phyloP scores from a whole-genome alignment of 2,888 invertebrate genomes.

The Cryptophagus acutangulus region DNA sequence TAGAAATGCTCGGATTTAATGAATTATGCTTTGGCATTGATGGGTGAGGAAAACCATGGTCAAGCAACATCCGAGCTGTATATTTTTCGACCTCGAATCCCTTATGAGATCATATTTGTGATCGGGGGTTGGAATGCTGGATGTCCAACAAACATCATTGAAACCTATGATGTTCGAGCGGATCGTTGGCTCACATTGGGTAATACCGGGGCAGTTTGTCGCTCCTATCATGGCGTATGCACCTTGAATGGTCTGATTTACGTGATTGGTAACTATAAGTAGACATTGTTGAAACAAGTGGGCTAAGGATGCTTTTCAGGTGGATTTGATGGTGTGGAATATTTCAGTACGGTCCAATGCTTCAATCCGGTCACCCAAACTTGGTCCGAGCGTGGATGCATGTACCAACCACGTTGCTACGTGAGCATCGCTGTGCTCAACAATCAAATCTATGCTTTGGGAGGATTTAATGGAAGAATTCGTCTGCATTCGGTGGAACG shows the following conservation, averaged over 20 bases:
- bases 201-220: constrained; percentile 62
- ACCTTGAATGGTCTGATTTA: constrained; percentile 65
- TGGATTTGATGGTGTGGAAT: constrained; percentile 76
- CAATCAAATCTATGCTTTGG: constrained; percentile 74
- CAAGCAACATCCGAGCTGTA: constrained; percentile 30
- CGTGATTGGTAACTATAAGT: constrained; percentile 64
- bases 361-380: constrained; percentile 71
- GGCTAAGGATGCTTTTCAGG: constrained; percentile 45
- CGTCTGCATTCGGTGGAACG: constrained; percentile 75
- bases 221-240: constrained; percentile 76
- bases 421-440: constrained; percentile 69
- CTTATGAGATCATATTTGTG: constrained; percentile 73
- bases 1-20: no score
- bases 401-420: constrained; percentile 72
- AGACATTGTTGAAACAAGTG: no score
- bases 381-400: constrained; percentile 73
- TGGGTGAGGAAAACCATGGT: constrained; percentile 36
- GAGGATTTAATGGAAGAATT: constrained; percentile 74
- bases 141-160: constrained; percentile 74
- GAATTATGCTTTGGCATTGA: constrained; percentile 11
- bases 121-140: constrained; percentile 83
- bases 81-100: constrained; percentile 59
- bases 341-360: constrained; percentile 73
- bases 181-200: constrained; percentile 71
- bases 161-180: constrained; percentile 73